phyloP scores from a whole-genome alignment of 1,140 invertebrate species.

The Zaprionus ghesquierei region DNA sequence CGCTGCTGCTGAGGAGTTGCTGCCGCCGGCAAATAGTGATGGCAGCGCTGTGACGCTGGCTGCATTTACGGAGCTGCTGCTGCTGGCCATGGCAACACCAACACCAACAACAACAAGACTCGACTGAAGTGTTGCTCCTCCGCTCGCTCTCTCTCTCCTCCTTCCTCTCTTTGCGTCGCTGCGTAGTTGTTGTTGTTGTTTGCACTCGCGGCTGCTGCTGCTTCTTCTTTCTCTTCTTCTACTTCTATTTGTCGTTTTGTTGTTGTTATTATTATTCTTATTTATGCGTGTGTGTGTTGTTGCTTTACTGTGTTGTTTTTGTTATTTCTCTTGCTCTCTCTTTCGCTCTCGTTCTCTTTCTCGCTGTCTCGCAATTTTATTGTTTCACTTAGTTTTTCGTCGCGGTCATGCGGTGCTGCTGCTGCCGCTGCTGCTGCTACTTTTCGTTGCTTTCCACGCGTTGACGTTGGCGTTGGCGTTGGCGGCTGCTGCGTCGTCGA shows the following conservation, averaged over 20 bases:
- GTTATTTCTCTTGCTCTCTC: slow-evolving; percentile 1
- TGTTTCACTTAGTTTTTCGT: slow-evolving; percentile 27
- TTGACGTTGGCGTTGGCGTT: slow-evolving; percentile 21
- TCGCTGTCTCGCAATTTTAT: background rate
- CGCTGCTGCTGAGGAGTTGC: slow-evolving; percentile 32
- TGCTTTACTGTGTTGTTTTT: background rate
- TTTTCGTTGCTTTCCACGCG: slow-evolving; percentile 25
- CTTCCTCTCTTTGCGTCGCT: background rate
- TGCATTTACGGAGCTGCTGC: slow-evolving; percentile 27
- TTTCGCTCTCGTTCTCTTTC: too few species aligned
- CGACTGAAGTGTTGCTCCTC: background rate
- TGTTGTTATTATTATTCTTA: background rate
- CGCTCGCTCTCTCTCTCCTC: background rate
- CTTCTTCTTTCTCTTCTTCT: background rate
- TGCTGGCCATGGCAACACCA: slow-evolving; percentile 39
- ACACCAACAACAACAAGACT: slow-evolving; percentile 4
- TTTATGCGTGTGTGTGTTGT: background rate
- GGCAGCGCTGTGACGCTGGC: slow-evolving; percentile 11
- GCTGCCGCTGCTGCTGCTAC: too few species aligned
- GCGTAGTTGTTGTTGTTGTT: slow-evolving; percentile 11
- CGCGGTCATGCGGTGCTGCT: slow-evolving; percentile 44
- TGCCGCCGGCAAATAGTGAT: slow-evolving; percentile 19
- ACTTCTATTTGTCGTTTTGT: background rate
- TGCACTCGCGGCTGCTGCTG: background rate
- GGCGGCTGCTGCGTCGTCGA: slow-evolving; percentile 22